These are phyloP conservation scores for Bimastos eiseni DNA, from an alignment of 2,888 invertebrate species.

Conservation along the genomic window DNA sequence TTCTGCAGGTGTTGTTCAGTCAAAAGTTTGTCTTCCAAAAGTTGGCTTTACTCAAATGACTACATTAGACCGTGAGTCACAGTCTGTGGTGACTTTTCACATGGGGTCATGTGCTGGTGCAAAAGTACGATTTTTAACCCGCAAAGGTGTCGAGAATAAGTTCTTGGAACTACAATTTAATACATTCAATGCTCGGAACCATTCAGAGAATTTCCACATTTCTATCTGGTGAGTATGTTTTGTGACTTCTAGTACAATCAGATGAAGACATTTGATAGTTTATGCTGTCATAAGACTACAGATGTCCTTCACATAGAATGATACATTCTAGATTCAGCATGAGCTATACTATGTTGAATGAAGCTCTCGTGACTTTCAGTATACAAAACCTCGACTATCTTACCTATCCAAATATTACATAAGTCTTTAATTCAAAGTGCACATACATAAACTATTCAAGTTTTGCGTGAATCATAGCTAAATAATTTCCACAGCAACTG, in stretches of 20 bases:
- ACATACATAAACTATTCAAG: too few relatives aligned
- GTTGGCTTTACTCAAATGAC: neutral
- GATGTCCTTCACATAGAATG: too few relatives aligned
- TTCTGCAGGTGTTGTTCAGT: neutral
- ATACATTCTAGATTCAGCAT: too few relatives aligned
- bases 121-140: neutral
- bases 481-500: too few relatives aligned
- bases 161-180: neutral
- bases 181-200: neutral
- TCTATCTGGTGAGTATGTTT: constrained; percentile 2
- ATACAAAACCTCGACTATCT: too few relatives aligned
- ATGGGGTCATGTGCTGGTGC: neutral
- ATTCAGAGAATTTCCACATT: neutral
- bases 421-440: too few relatives aligned
- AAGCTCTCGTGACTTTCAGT: too few relatives aligned
- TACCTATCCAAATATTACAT: too few relatives aligned
- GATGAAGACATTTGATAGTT: too few relatives aligned
- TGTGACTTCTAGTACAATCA: neutral
- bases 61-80: neutral
- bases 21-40: neutral
- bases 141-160: constrained; percentile 1
- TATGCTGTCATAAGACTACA: too few relatives aligned
- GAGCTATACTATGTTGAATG: too few relatives aligned
- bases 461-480: too few relatives aligned
- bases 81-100: neutral